Percentiles rank a stretch among this genome's conserved stretches.
Conservation (phyloP, 2,113 vertebrate genomes). For the Microtus montanus region DNA sequence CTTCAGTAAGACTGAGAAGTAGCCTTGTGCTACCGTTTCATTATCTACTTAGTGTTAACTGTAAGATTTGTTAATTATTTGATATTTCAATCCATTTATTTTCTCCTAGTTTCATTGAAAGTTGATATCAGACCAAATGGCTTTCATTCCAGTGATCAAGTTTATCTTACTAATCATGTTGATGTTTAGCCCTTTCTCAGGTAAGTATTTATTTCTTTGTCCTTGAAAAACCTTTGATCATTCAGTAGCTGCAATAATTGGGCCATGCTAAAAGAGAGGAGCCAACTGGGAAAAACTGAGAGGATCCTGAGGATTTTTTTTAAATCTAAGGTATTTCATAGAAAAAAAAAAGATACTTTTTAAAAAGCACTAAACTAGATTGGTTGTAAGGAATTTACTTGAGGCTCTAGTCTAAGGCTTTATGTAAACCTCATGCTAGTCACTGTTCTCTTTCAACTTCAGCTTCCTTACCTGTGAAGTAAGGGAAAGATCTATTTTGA, state of each 20-base stretch:
- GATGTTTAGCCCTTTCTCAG: not conserved
- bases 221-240: not conserved
- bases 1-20: not conserved
- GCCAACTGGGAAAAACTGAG: not conserved
- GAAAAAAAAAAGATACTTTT: not conserved
- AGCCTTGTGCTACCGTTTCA: not conserved
- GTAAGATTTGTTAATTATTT: not conserved
- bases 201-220: conserved; percentile 34
- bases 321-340: not conserved
- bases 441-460: not conserved
- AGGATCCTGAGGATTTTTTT: not conserved
- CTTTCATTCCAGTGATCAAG: not conserved
- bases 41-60: not conserved
- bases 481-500: not conserved
- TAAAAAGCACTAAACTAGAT: not conserved
- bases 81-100: not conserved
- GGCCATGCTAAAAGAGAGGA: not conserved
- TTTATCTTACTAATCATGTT: not conserved
- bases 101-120: not conserved
- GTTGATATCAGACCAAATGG: not conserved
- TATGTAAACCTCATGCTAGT: not conserved
- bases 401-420: not conserved
- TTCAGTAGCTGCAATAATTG: not conserved
- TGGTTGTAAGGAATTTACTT: not conserved
- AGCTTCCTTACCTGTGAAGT: not conserved